phyloP scores from a whole-genome alignment of 2,888 invertebrate genomes.

The Malachius bipustulatus region DNA sequence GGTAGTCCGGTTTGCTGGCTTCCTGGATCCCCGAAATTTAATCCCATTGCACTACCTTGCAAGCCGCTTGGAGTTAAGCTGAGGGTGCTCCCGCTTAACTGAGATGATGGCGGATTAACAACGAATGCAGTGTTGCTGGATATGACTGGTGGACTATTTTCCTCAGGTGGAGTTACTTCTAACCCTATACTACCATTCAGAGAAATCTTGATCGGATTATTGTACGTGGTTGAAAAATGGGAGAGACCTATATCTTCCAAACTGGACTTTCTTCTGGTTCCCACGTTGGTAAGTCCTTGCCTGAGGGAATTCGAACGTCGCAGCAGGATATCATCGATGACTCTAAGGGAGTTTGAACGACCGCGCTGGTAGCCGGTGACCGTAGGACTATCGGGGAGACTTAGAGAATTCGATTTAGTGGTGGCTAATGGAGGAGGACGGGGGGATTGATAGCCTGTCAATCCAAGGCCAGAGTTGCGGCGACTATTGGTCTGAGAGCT shows the following conservation, averaged over 20 bases:
- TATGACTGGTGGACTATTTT: conserved; percentile 42
- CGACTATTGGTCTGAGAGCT: conserved; percentile 40
- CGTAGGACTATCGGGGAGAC: conserved; percentile 79
- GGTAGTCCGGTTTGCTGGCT: conserved; percentile 32
- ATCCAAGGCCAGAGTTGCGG: conserved; percentile 31
- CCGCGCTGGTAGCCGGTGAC: conserved; percentile 68
- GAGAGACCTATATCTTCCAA: conserved; percentile 77
- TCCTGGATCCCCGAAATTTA: conserved; percentile 29
- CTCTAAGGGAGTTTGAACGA: conserved; percentile 69
- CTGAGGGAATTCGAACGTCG: conserved; percentile 74
- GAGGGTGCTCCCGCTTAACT: conserved; percentile 31
- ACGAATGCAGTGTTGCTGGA: conserved; percentile 44
- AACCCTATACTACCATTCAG: conserved; percentile 71
- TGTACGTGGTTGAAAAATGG: conserved; percentile 59
- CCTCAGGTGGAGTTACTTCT: conserved; percentile 50
- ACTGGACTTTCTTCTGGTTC: conserved; percentile 61
- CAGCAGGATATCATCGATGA: conserved; percentile 74
- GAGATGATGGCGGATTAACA: conserved; percentile 34
- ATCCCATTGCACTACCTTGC: conserved; percentile 24
- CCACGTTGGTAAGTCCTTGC: conserved; percentile 62
- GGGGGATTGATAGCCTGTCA: conserved; percentile 46
- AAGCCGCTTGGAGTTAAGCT: conserved; percentile 29
- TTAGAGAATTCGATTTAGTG: conserved; percentile 80
- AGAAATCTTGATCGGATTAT: conserved; percentile 72
- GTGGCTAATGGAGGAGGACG: conserved; percentile 68